phyloP scores from a whole-genome alignment of 2,888 invertebrate genomes.

The Minunthozetes semirufus region DNA sequence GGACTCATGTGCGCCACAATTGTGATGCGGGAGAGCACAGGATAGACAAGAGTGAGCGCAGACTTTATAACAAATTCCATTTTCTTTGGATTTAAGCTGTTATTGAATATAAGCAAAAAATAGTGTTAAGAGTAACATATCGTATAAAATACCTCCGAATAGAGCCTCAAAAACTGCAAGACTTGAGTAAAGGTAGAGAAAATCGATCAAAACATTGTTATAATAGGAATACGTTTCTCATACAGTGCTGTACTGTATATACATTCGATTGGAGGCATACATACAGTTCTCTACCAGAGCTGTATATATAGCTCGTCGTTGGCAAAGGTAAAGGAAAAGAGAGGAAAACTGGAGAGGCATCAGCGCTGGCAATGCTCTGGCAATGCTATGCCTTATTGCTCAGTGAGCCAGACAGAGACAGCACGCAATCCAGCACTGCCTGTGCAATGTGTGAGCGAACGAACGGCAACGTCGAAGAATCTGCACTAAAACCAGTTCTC shows the following conservation, averaged over 20 bases:
- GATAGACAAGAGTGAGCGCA: neutral
- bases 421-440: constrained; percentile 4
- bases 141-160: constrained; percentile 17
- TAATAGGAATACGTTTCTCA: constrained; percentile 12
- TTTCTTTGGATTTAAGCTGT: constrained; percentile 19
- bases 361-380: neutral
- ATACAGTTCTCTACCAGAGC: neutral
- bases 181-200: constrained; percentile 23
- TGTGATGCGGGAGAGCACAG: neutral
- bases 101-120: constrained; percentile 24
- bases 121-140: constrained; percentile 21
- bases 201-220: constrained; percentile 30
- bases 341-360: neutral
- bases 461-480: constrained; percentile 4
- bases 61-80: constrained; percentile 7
- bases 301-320: constrained; percentile 1
- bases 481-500: constrained; percentile 7
- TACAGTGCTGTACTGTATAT: neutral
- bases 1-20: neutral
- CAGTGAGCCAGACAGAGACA: constrained; percentile 22
- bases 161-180: neutral
- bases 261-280: neutral
- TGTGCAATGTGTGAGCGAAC: neutral
- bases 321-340: constrained; percentile 14
- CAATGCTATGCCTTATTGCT: constrained; percentile 17